A percentile compares a stretch with the other conserved stretches of the same genome.
Conservation (phyloP, 2,797 vertebrate species). For the Carduelis carduelis region DNA sequence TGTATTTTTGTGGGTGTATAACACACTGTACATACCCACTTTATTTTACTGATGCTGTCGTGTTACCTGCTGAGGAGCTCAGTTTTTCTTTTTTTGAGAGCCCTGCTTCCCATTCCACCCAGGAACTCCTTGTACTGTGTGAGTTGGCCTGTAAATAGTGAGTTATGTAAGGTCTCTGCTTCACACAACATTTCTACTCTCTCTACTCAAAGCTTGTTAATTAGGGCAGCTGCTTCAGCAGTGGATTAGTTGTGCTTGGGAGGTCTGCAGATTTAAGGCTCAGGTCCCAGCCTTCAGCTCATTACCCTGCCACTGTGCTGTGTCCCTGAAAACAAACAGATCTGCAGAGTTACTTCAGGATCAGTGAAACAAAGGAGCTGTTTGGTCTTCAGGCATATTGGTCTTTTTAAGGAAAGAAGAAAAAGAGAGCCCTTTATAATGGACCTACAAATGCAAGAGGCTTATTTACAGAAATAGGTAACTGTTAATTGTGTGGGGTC, state of each 20-base stretch:
- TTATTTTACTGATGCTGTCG: accelerated
- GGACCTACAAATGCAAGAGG: not conserved
- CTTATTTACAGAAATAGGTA: not conserved
- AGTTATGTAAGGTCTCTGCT: not conserved
- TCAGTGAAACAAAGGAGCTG: not conserved
- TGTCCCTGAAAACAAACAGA: conserved; percentile 4
- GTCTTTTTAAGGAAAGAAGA: not conserved
- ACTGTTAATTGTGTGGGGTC: not conserved
- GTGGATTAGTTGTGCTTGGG: conserved; percentile 20
- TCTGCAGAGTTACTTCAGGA: not conserved
- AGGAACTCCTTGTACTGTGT: not conserved
- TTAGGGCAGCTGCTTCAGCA: conserved; percentile 46
- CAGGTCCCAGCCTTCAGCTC: not conserved
- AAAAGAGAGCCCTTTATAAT: not conserved
- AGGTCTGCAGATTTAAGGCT: not conserved
- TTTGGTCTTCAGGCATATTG: not conserved
- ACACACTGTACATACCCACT: accelerated
- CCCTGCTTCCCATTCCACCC: not conserved
- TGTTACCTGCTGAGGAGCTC: not conserved
- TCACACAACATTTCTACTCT: not conserved
- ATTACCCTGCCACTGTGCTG: not conserved
- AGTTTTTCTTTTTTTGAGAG: not conserved
- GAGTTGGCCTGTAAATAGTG: not conserved
- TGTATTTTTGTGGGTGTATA: not conserved
- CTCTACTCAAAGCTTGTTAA: not conserved